Conservation (phyloP, 2,888 invertebrate genomes). For the Byasa hedistus region DNA sequence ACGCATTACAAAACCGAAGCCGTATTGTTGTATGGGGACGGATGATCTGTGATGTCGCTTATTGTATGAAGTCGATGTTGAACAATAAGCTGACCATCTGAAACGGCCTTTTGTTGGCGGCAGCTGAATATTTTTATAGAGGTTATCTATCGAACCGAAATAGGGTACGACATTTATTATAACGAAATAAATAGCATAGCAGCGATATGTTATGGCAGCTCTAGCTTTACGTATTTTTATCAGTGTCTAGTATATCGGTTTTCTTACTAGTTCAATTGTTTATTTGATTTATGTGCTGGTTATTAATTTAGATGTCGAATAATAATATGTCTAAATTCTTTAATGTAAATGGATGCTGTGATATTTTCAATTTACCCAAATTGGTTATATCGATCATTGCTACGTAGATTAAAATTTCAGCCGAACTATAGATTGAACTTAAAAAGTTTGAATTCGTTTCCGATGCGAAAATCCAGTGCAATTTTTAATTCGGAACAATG, state of each 20-base stretch:
- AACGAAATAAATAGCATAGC: slow-evolving; percentile 31
- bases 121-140: slow-evolving; percentile 72
- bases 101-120: slow-evolving; percentile 60
- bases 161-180: slow-evolving; percentile 45
- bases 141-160: slow-evolving; percentile 55
- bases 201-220: slow-evolving; percentile 7
- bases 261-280: not conserved
- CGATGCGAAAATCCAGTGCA: slow-evolving; percentile 11
- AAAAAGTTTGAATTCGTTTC: slow-evolving; percentile 11
- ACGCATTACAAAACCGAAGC: slow-evolving; percentile 62
- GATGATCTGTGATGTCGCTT: slow-evolving; percentile 67
- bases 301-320: not conserved
- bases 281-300: not conserved
- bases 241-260: not conserved
- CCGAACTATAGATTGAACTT: not conserved
- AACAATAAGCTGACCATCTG: slow-evolving; percentile 75
- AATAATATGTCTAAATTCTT: too few relatives aligned
- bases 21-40: slow-evolving; percentile 60
- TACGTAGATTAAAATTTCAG: not conserved
- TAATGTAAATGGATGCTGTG: too few relatives aligned
- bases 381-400: not conserved
- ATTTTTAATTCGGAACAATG: slow-evolving; percentile 28
- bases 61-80: slow-evolving; percentile 62
- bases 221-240: not conserved
- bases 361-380: not conserved